These are phyloP conservation scores for Cyclophora albipunctata DNA, from an alignment of 2,888 invertebrate species.

Conservation along the genomic window DNA sequence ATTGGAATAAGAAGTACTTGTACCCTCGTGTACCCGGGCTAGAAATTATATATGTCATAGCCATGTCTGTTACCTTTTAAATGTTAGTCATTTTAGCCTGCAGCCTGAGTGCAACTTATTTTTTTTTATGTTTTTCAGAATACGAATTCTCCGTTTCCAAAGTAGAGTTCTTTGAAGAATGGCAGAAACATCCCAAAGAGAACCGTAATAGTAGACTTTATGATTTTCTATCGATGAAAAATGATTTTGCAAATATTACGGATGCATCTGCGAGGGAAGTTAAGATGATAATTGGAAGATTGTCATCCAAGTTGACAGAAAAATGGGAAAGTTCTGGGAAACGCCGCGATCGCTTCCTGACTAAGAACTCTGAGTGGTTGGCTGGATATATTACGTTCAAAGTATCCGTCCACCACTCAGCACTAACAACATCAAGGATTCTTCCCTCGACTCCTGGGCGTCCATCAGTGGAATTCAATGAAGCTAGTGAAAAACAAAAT, in stretches of 20 bases:
- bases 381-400: not conserved
- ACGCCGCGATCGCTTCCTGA: not conserved
- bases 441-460: not conserved
- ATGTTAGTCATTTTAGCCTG: constrained; percentile 1
- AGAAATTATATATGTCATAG: not conserved
- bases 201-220: not conserved
- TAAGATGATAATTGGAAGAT: not conserved
- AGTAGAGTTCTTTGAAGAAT: constrained; percentile 3
- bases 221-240: not conserved
- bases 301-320: not conserved
- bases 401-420: not conserved
- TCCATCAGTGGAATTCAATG: not conserved
- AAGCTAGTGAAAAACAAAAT: not conserved
- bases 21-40: not conserved
- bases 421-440: too few relatives aligned
- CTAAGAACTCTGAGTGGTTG: not conserved
- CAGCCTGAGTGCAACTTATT: not conserved
- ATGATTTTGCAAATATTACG: not conserved
- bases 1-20: not conserved
- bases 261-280: not conserved
- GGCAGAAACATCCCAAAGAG: constrained; percentile 1
- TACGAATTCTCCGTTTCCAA: constrained; percentile 1
- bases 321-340: not conserved
- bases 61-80: not conserved
- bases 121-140: constrained; percentile 1